A percentile compares a stretch with the other conserved stretches of the same genome.
phyloP scores from a whole-genome alignment of 2,888 invertebrate genomes.

The Octonoba sinensis region DNA sequence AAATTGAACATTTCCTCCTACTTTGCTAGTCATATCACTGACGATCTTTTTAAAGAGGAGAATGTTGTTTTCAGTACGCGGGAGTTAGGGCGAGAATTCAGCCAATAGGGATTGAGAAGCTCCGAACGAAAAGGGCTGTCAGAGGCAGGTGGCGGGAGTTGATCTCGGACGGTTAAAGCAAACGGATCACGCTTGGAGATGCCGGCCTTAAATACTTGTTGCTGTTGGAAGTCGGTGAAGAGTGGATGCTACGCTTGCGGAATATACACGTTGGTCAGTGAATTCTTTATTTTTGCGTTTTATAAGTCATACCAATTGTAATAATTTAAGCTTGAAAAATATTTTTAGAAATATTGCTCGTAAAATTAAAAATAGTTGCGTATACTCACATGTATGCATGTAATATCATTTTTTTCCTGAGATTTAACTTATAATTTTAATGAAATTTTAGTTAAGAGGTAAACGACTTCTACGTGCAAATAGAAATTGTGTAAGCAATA shows the following conservation, averaged over 20 bases:
- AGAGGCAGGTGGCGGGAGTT: constrained; percentile 29
- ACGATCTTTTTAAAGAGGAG: too few relatives aligned
- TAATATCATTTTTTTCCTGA: too few relatives aligned
- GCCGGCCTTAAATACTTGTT: constrained; percentile 50
- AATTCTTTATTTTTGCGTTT: neutral
- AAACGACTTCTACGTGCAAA: too few relatives aligned
- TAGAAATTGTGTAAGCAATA: too few relatives aligned
- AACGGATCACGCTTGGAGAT: constrained; percentile 17
- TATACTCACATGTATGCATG: too few relatives aligned
- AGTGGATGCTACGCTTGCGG: constrained; percentile 82
- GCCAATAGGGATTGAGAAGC: constrained; percentile 35
- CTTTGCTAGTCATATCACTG: too few relatives aligned
- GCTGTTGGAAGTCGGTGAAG: constrained; percentile 76
- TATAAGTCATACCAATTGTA: neutral
- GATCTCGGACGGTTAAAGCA: constrained; percentile 17
- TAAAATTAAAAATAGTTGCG: too few relatives aligned
- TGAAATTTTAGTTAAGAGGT: too few relatives aligned
- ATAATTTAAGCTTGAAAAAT: too few relatives aligned
- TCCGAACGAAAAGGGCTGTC: constrained; percentile 37
- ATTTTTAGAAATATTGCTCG: too few relatives aligned
- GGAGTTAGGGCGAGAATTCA: constrained; percentile 1
- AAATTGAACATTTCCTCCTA: too few relatives aligned
- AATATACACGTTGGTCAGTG: constrained; percentile 78
- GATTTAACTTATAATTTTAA: too few relatives aligned
- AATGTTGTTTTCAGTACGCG: neutral